Conservation (phyloP, 2,888 invertebrate genomes). For the Bellardia pandia region DNA sequence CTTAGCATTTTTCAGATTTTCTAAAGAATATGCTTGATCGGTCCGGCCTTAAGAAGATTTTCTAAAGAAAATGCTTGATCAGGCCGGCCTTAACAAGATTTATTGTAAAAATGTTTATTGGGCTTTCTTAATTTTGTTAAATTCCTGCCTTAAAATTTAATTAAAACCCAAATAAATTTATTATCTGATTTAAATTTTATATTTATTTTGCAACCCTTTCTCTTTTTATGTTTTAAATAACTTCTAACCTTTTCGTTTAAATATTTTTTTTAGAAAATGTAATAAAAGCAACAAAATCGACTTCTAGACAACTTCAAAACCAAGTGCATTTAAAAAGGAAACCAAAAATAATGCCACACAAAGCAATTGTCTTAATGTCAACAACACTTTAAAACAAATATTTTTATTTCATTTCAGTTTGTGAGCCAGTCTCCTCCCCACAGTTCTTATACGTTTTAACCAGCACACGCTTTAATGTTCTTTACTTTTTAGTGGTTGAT, state of each 20-base stretch:
- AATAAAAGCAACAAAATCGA: not conserved
- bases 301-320: constrained; percentile 25
- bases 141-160: too few relatives aligned
- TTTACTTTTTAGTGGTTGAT: constrained; percentile 48
- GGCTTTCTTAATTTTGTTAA: not conserved
- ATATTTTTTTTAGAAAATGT: not conserved
- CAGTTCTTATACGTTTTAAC: not conserved
- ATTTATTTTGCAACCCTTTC: not conserved
- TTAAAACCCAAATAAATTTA: too few relatives aligned
- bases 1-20: not conserved
- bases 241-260: constrained; percentile 9
- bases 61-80: not conserved
- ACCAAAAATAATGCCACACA: not conserved
- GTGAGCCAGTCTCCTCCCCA: not conserved
- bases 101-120: not conserved
- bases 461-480: not conserved
- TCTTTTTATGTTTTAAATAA: not conserved
- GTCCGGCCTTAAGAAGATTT: not conserved
- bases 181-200: too few relatives aligned
- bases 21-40: too few relatives aligned
- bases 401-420: constrained; percentile 24
- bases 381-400: constrained; percentile 40
- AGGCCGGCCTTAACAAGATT: not conserved
- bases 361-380: constrained; percentile 49
- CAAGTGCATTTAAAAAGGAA: not conserved